Conservation (phyloP, 2,888 invertebrate species). For the Doris montereyensis region DNA sequence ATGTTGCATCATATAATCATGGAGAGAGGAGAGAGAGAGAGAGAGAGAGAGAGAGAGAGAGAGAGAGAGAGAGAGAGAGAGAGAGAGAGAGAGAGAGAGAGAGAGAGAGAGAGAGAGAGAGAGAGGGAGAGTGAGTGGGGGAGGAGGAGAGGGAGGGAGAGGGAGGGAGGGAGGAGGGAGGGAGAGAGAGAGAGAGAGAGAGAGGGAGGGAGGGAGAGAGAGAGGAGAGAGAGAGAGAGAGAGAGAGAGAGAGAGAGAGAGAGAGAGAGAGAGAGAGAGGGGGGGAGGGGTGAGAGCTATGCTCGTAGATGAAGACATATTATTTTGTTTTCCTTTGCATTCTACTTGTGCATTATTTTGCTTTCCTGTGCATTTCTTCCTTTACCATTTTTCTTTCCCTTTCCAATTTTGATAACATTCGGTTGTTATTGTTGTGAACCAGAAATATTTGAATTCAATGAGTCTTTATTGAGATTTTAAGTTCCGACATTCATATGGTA, state of each 20-base stretch:
- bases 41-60: not conserved
- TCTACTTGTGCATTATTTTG: not conserved
- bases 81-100: constrained; percentile 5
- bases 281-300: constrained; percentile 23
- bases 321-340: not conserved
- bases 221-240: not conserved
- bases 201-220: not conserved
- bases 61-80: not conserved
- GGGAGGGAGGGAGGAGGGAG: not conserved
- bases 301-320: constrained; percentile 5
- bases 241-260: constrained; percentile 15
- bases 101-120: not conserved
- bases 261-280: constrained; percentile 28
- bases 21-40: not conserved
- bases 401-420: no score
- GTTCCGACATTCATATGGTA: no score
- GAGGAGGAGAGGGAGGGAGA: no score
- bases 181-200: not conserved
- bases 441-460: no score
- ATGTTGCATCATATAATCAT: no score
- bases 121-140: no score
- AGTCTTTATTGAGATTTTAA: no score
- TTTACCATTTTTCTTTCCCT: not conserved
- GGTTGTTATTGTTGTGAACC: no score
- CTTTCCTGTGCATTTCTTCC: not conserved